phyloP scores from a whole-genome alignment of 2,113 vertebrate genomes.

The Dipodomys ordii region DNA sequence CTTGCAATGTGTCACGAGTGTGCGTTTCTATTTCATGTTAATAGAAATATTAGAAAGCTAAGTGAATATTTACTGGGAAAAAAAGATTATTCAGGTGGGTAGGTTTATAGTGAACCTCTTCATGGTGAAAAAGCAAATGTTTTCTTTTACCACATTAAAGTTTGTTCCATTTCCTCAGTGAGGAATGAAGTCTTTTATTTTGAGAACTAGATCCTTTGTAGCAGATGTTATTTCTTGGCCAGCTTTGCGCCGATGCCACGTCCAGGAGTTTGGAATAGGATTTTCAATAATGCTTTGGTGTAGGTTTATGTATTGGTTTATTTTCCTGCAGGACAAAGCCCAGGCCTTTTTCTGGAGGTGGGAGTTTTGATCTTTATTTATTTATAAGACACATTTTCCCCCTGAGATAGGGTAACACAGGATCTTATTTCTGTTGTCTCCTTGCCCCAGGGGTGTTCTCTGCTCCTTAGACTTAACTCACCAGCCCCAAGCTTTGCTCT shows the following conservation, averaged over 20 bases:
- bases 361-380: not conserved
- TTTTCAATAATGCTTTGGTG: slow-evolving; percentile 22
- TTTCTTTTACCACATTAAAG: too few species aligned
- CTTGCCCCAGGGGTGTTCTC: not conserved
- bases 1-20: not conserved
- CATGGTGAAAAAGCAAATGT: slow-evolving; percentile 19
- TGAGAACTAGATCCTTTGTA: not conserved
- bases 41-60: not conserved
- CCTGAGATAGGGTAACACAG: not conserved
- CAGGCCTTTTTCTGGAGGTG: too few species aligned
- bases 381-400: not conserved
- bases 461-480: slow-evolving; percentile 39
- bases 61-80: not conserved
- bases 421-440: slow-evolving; percentile 24
- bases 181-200: too few species aligned
- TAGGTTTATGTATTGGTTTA: not conserved
- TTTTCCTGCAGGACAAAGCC: not conserved
- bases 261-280: not conserved
- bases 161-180: too few species aligned
- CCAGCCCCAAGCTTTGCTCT: not conserved
- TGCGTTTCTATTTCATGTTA: too few species aligned
- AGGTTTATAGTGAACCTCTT: not conserved
- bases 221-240: not conserved
- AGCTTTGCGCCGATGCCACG: not conserved
- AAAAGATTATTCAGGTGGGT: not conserved